Evolutionary conservation across 1,140 invertebrate species (phyloP).

Genomic region (Carcinoscorpius rotundicauda): DNA sequence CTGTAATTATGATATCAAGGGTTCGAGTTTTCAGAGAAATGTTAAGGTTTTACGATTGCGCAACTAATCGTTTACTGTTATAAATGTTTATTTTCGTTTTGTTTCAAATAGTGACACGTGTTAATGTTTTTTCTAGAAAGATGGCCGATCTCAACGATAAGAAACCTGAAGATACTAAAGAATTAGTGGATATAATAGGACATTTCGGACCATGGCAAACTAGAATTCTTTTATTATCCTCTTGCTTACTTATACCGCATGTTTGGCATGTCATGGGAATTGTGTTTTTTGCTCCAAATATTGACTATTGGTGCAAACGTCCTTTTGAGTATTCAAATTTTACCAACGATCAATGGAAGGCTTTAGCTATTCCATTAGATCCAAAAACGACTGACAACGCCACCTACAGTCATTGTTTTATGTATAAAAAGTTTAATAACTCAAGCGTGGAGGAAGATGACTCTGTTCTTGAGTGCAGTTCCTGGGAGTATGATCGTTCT

Average conservation of each 20-base stretch:
- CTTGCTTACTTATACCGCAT: slow-evolving; percentile 6
- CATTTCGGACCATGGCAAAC: slow-evolving; percentile 10
- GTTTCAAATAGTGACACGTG: no score
- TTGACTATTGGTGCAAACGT: slow-evolving; percentile 18
- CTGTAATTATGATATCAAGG: no score
- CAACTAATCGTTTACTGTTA: no score
- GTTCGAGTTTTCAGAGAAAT: no score
- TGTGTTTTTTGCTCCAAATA: slow-evolving; percentile 16
- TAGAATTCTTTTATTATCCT: slow-evolving; percentile 9
- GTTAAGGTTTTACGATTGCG: no score
- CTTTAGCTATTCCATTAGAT: neutral
- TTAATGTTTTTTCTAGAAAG: no score
- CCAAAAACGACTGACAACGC: neutral
- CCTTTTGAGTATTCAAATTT: slow-evolving; percentile 6
- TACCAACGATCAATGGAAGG: slow-evolving; percentile 12
- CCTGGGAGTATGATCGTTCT: slow-evolving; percentile 17
- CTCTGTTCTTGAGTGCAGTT: slow-evolving; percentile 1
- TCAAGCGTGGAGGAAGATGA: neutral
- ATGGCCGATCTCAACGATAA: no score
- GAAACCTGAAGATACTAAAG: no score
- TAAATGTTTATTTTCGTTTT: no score
- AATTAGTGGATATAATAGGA: slow-evolving; percentile 9
- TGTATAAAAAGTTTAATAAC: neutral
- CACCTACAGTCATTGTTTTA: neutral
- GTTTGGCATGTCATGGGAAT: slow-evolving; percentile 14